phyloP scores from a whole-genome alignment of 2,113 vertebrate genomes.

The Galemys pyrenaicus region DNA sequence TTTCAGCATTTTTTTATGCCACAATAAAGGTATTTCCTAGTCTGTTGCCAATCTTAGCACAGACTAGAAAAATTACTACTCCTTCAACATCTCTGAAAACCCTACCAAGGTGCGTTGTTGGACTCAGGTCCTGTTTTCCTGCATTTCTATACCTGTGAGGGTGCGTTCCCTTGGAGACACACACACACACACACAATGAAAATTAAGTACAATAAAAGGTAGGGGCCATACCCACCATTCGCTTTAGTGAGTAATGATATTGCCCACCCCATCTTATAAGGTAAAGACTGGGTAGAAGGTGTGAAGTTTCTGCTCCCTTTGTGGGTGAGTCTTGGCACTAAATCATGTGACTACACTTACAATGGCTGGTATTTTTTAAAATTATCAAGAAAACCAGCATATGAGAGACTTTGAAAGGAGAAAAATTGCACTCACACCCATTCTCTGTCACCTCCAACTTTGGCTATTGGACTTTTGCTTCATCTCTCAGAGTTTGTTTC shows the following conservation, averaged over 20 bases:
- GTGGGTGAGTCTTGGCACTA: not conserved
- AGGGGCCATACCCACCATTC: not conserved
- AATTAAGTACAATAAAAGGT: not conserved
- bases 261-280: not conserved
- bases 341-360: too few species aligned
- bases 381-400: not conserved
- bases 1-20: not conserved
- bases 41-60: not conserved
- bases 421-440: not conserved
- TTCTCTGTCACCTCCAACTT: not conserved
- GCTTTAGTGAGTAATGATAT: not conserved
- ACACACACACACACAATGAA: not conserved
- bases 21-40: not conserved
- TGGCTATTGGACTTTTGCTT: not conserved
- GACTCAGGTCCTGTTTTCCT: not conserved
- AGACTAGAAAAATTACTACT: not conserved
- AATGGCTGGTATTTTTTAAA: not conserved
- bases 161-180: not conserved
- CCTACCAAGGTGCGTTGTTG: not conserved
- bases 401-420: not conserved
- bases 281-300: not conserved
- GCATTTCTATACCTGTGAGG: not conserved
- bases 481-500: not conserved
- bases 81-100: not conserved
- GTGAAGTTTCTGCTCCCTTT: not conserved